Conservation (phyloP, 2,888 invertebrate species). For the Aquatica leii region DNA sequence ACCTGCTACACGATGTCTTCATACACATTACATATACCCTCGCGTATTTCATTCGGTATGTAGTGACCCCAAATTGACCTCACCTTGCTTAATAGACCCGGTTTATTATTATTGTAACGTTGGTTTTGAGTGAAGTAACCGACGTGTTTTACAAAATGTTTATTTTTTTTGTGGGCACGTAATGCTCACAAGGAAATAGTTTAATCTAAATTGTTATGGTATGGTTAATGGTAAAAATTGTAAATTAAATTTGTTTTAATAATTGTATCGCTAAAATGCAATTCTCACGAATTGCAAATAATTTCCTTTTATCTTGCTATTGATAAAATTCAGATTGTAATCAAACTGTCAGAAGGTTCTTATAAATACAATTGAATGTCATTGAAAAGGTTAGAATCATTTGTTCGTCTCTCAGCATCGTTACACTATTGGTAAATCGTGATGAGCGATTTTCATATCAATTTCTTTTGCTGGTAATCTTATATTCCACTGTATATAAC, state of each 20-base stretch:
- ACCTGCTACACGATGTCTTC: slow-evolving; percentile 28
- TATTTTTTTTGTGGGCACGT: background rate
- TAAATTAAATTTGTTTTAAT: too few relatives aligned
- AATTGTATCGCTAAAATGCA: background rate
- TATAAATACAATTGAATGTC: slow-evolving; percentile 46
- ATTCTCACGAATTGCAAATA: slow-evolving; percentile 34
- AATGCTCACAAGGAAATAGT: too few relatives aligned
- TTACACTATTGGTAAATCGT: slow-evolving; percentile 42
- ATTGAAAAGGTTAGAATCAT: slow-evolving; percentile 45
- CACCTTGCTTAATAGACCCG: slow-evolving; percentile 40
- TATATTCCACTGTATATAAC: slow-evolving; percentile 15
- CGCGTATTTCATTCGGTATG: slow-evolving; percentile 12
- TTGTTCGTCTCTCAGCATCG: slow-evolving; percentile 43
- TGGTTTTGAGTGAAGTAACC: slow-evolving; percentile 27
- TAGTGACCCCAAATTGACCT: slow-evolving; percentile 27
- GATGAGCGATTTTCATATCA: slow-evolving; percentile 35
- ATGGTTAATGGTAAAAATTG: too few relatives aligned
- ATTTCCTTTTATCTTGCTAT: slow-evolving; percentile 26
- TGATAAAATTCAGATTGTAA: slow-evolving; percentile 43
- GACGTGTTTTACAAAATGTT: slow-evolving; percentile 16
- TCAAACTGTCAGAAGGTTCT: slow-evolving; percentile 46
- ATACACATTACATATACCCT: slow-evolving; percentile 18
- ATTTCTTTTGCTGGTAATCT: slow-evolving; percentile 19
- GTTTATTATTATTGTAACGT: slow-evolving; percentile 26
- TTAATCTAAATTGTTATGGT: too few relatives aligned